phyloP scores from a whole-genome alignment of 2,888 invertebrate species.

The Netelia inedita region DNA sequence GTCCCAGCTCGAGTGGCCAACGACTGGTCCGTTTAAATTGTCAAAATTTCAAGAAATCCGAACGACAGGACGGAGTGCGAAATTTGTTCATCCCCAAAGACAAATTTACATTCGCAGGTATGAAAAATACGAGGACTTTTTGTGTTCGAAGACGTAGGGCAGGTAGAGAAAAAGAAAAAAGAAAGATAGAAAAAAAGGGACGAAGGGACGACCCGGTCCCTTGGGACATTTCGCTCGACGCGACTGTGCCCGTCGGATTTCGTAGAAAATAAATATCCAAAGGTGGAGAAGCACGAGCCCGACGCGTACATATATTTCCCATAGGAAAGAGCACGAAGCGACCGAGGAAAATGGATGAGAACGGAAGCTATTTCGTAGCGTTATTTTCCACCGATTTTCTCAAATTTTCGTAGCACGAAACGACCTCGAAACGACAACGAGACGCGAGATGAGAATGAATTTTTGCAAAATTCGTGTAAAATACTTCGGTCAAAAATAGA shows the following conservation, averaged over 20 bases:
- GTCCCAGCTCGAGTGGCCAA: neutral
- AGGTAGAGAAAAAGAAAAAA: neutral
- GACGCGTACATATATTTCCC: neutral
- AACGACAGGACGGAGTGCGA: neutral
- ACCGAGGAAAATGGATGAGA: neutral
- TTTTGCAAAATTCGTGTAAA: neutral
- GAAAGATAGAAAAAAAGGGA: neutral
- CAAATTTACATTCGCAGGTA: constrained; percentile 26
- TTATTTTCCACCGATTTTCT: neutral
- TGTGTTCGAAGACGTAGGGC: neutral
- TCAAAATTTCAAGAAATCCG: neutral
- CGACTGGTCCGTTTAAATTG: neutral
- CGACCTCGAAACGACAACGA: neutral
- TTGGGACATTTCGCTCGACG: neutral
- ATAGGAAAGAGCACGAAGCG: neutral
- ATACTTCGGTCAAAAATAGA: neutral
- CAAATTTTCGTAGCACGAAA: neutral
- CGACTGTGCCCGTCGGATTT: neutral
- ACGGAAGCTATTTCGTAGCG: neutral
- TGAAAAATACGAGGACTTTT: constrained; percentile 24
- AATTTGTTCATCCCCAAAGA: neutral
- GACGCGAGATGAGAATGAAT: neutral
- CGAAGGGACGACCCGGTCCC: neutral
- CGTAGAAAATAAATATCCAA: neutral
- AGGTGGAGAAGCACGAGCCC: neutral